phyloP scores from a whole-genome alignment of 92 coral and sea anemone species.

The Phenganax subtilis region DNA sequence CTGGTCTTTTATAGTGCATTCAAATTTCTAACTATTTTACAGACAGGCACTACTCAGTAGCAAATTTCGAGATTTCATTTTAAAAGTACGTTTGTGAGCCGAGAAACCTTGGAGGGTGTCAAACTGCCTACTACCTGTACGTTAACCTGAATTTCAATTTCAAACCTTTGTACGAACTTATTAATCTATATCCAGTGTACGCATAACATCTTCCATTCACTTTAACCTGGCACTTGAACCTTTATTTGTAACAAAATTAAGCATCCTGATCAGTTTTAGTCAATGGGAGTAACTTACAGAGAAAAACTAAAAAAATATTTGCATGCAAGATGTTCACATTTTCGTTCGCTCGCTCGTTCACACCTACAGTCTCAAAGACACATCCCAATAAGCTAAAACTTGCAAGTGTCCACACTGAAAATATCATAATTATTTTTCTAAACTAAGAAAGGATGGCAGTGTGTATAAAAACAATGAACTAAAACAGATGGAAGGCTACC shows the following conservation, averaged over 20 bases:
- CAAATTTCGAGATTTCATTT: background rate
- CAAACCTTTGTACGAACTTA: slow-evolving; percentile 43
- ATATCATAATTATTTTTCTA: no score
- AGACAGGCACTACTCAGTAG: no score
- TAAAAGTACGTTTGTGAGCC: background rate
- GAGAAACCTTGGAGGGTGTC: background rate
- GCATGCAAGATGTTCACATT: background rate
- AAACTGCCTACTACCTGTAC: slow-evolving; percentile 15
- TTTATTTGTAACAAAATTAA: slow-evolving; percentile 42
- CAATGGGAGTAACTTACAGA: background rate
- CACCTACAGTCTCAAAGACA: no score
- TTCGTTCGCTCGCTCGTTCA: no score
- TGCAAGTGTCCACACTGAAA: no score
- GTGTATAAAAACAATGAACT: no score
- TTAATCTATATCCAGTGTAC: slow-evolving; percentile 39
- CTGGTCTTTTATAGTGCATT: no score
- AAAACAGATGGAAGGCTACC: no score
- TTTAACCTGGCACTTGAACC: slow-evolving; percentile 43
- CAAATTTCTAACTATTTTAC: no score
- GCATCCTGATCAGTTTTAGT: slow-evolving; percentile 42
- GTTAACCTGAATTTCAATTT: slow-evolving; percentile 16
- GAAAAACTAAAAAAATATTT: background rate
- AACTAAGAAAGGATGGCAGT: no score
- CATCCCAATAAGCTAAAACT: no score
- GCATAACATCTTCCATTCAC: slow-evolving; percentile 40